phyloP scores from a whole-genome alignment of 2,113 vertebrate species.

The Orcinus orca region DNA sequence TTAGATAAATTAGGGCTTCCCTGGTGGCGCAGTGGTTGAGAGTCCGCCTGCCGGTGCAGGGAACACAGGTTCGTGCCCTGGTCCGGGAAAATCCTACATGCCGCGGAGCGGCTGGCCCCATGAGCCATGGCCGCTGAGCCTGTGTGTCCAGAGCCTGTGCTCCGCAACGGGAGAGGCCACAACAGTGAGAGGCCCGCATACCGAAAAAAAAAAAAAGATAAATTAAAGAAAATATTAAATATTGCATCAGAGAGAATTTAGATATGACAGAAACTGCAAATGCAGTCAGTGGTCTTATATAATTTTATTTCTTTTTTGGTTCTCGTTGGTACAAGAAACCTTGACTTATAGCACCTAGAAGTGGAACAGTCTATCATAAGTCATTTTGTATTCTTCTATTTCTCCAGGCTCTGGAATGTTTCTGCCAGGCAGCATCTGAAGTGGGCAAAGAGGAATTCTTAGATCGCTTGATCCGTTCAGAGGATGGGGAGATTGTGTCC shows the following conservation, averaged over 20 bases:
- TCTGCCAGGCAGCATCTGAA: constrained; percentile 91
- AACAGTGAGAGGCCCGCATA: too few relatives aligned
- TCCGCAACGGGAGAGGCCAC: too few relatives aligned
- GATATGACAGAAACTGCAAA: neutral
- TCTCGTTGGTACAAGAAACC: neutral
- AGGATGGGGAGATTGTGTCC: constrained; percentile 86
- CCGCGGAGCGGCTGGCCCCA: too few relatives aligned
- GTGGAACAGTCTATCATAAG: neutral
- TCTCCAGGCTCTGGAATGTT: constrained; percentile 93
- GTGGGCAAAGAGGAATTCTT: constrained; percentile 96
- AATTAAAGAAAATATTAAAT: neutral
- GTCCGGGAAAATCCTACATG: too few relatives aligned
- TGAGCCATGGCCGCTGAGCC: too few relatives aligned
- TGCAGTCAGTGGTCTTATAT: neutral
- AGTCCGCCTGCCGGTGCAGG: too few relatives aligned
- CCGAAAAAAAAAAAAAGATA: neutral
- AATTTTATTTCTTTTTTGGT: neutral
- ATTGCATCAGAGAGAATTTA: neutral
- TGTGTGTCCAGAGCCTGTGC: too few relatives aligned
- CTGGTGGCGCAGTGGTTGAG: too few relatives aligned
- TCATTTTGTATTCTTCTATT: neutral
- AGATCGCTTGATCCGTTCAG: constrained; percentile 87
- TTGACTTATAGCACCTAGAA: neutral
- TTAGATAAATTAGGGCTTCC: neutral
- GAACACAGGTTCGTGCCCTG: too few relatives aligned